Conservation (phyloP, 1,140 invertebrate genomes). For the Mya arenaria region DNA sequence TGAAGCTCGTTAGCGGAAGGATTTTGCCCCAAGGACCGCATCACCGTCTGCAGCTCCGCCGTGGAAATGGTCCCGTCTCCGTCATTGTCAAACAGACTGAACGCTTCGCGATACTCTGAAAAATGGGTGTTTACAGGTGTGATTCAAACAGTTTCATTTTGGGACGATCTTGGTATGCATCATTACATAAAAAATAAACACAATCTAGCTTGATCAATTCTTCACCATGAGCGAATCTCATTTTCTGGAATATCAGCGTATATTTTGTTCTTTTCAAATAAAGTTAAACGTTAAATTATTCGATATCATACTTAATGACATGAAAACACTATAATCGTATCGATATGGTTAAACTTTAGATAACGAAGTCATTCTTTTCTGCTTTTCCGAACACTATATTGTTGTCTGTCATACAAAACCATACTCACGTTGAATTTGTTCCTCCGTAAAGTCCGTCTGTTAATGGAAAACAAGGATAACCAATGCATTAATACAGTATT, state of each 20-base stretch:
- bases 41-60: slow-evolving; percentile 66
- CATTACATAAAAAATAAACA: no score
- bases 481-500: no score
- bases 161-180: no score
- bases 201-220: not conserved
- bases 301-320: no score
- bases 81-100: slow-evolving; percentile 67
- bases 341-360: no score
- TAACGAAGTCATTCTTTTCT: no score
- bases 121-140: not conserved
- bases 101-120: slow-evolving; percentile 64
- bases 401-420: no score
- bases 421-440: slow-evolving; percentile 25
- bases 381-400: no score
- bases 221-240: not conserved
- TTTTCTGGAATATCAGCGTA: not conserved
- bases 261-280: not conserved
- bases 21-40: slow-evolving; percentile 68
- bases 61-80: slow-evolving; percentile 63
- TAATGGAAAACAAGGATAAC: no score
- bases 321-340: no score
- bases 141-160: not conserved
- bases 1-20: slow-evolving; percentile 84
- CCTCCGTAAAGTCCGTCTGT: slow-evolving; percentile 17
- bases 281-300: not conserved